A percentile compares a stretch with the other conserved stretches of the same genome.
phyloP scores from a whole-genome alignment of 2,113 vertebrate genomes.

The Gallinago media region DNA sequence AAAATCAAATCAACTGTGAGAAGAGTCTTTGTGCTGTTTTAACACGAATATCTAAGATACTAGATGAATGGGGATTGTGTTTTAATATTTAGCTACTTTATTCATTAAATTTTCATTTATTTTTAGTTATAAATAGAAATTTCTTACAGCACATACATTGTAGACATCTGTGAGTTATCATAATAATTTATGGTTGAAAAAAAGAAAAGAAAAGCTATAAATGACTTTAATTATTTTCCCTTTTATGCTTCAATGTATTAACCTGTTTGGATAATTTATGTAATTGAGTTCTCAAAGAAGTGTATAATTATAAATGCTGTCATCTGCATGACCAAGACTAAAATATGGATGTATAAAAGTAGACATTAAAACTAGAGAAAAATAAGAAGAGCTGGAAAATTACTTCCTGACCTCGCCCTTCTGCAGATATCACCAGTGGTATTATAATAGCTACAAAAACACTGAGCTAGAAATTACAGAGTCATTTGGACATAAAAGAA shows the following conservation, averaged over 20 bases:
- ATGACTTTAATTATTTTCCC: background rate
- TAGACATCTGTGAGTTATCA: background rate
- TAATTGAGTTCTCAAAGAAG: background rate
- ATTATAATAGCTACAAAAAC: background rate
- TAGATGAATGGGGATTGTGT: background rate
- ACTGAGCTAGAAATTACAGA: background rate
- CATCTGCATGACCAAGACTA: background rate
- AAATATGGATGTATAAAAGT: background rate
- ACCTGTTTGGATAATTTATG: background rate
- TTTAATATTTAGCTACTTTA: background rate
- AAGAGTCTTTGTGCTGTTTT: background rate
- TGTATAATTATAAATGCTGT: background rate
- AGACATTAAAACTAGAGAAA: background rate
- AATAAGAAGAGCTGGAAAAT: background rate
- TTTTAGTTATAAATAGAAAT: background rate
- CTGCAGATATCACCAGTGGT: background rate
- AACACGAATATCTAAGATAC: background rate
- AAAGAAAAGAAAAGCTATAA: background rate
- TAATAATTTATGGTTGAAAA: background rate
- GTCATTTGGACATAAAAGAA: background rate
- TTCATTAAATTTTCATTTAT: background rate
- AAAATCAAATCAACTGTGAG: background rate
- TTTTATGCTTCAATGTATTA: background rate
- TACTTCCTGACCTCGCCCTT: background rate
- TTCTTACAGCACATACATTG: background rate